Conservation (phyloP, 2,113 vertebrate species). For the Hippocampus comes region DNA sequence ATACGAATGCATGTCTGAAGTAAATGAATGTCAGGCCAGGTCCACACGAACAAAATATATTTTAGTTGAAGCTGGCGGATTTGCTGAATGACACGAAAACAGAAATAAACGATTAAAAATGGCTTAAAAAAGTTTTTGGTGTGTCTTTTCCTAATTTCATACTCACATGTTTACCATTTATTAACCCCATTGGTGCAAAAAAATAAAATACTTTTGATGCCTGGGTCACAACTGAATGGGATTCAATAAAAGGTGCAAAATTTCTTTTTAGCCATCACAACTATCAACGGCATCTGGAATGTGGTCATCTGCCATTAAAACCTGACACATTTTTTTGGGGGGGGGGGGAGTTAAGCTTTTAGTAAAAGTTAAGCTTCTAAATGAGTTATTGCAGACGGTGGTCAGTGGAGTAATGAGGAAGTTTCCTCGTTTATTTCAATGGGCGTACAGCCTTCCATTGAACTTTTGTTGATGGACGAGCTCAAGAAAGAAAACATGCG, state of each 20-base stretch:
- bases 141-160: neutral
- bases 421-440: neutral
- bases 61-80: neutral
- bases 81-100: neutral
- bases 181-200: neutral
- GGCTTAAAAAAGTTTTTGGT: no score
- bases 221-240: no score
- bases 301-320: no score
- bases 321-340: no score
- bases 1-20: slow-evolving; percentile 48
- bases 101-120: no score
- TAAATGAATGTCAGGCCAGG: slow-evolving; percentile 36
- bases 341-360: no score
- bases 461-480: neutral
- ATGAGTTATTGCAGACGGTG: no score
- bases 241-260: no score
- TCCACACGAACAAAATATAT: neutral
- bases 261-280: no score
- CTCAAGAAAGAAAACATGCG: slow-evolving; percentile 41
- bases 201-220: neutral
- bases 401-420: no score
- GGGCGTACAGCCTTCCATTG: neutral
- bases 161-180: neutral
- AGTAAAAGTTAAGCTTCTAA: no score
- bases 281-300: no score